A percentile compares a stretch with the other conserved stretches of the same genome.
Evolutionary conservation across 2,797 vertebrate species (phyloP).

Genomic region (Rhinophrynus dorsalis): DNA sequence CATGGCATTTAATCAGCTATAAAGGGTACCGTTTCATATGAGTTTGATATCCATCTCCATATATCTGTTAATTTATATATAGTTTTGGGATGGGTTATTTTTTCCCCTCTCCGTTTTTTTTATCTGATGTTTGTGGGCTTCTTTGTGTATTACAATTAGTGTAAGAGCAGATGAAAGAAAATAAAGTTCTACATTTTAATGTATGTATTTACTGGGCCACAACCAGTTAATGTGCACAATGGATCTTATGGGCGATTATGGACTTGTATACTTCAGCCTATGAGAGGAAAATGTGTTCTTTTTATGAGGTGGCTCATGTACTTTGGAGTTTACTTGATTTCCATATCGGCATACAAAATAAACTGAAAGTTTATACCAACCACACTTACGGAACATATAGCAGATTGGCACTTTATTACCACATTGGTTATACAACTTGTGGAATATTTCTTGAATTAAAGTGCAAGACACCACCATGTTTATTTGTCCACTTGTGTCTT

Average conservation of each 20-base stretch:
- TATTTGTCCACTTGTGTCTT: background rate
- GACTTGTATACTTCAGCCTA: slow-evolving; percentile 1
- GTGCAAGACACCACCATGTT: background rate
- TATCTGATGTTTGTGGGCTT: no score
- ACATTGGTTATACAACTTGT: background rate
- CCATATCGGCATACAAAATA: background rate
- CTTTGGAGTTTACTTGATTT: background rate
- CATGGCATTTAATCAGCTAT: slow-evolving; percentile 6
- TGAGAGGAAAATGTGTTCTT: background rate
- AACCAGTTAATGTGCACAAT: background rate
- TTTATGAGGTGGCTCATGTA: background rate
- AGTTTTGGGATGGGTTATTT: no score
- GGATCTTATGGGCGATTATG: background rate
- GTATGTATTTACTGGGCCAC: background rate
- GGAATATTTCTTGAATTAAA: background rate
- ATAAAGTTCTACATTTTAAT: no score
- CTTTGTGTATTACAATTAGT: no score
- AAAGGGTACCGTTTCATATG: background rate
- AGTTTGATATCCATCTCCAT: background rate
- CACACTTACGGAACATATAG: background rate
- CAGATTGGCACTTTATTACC: slow-evolving; percentile 1
- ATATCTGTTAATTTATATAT: no score
- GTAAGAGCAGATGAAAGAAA: no score
- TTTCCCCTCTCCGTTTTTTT: no score
- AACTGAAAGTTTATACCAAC: background rate